A percentile compares a stretch with the other conserved stretches of the same genome.
These are phyloP conservation scores for Capitulum mitella DNA, from an alignment of 2,888 invertebrate species.

Conservation along the genomic window DNA sequence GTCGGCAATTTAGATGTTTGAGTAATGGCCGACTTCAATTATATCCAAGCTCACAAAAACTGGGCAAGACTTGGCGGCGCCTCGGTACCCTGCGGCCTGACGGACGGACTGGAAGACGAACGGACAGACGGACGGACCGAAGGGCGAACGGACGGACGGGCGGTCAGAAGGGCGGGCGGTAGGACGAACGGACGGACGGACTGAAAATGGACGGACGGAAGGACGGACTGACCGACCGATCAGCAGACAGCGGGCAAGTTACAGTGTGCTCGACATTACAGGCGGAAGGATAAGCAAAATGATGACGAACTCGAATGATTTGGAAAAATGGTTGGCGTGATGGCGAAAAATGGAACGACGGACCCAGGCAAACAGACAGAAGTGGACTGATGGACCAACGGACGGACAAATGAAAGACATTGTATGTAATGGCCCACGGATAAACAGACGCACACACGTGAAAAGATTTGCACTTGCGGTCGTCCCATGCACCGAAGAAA, in stretches of 20 bases:
- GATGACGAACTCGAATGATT: no score
- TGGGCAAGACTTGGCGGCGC: neutral
- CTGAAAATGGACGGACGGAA: neutral
- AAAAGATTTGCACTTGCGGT: no score
- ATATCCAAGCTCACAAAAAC: neutral
- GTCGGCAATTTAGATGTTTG: constrained; percentile 1
- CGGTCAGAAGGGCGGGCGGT: neutral
- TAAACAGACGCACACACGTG: no score
- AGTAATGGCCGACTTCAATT: constrained; percentile 15
- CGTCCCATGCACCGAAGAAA: no score
- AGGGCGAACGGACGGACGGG: neutral
- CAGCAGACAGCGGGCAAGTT: neutral
- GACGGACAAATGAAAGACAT: neutral
- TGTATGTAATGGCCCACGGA: no score
- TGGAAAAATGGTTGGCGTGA: no score
- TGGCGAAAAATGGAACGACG: no score
- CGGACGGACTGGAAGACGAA: no score
- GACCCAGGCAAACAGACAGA: neutral
- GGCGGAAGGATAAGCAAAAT: no score
- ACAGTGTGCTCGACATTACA: no score
- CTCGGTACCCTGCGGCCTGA: neutral
- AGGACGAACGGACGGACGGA: neutral
- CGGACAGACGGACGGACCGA: neutral
- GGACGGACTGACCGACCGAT: neutral
- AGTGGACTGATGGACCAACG: no score